These are phyloP conservation scores for Rhagonycha lutea DNA, from an alignment of 2,888 invertebrate species.

Conservation along the genomic window DNA sequence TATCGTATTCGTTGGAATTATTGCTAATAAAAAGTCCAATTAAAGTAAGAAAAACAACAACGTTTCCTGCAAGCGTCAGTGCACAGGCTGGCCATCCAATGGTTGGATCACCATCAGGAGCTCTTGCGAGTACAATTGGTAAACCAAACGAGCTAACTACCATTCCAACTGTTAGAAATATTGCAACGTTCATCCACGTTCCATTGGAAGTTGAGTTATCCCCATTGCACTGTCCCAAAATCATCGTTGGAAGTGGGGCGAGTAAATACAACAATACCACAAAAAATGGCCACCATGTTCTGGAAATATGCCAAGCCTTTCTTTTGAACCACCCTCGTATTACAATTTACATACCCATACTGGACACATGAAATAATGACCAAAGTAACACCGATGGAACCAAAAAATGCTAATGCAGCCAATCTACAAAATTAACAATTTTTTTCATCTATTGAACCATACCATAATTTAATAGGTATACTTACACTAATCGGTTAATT, in stretches of 20 bases:
- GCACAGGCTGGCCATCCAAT: slow-evolving; percentile 86
- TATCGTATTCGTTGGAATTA: slow-evolving; percentile 85
- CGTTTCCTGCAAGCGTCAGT: slow-evolving; percentile 84
- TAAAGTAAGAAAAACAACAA: slow-evolving; percentile 89
- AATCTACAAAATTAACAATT: slow-evolving; percentile 62
- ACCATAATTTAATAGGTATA: neutral
- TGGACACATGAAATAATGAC: slow-evolving; percentile 94
- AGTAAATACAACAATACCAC: slow-evolving; percentile 92
- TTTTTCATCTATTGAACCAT: neutral
- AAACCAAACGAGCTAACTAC: slow-evolving; percentile 94
- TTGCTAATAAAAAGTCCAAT: slow-evolving; percentile 89
- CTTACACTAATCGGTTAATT: neutral
- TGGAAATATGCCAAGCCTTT: slow-evolving; percentile 53
- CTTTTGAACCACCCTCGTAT: neutral
- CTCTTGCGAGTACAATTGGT: slow-evolving; percentile 90
- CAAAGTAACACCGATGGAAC: slow-evolving; percentile 96
- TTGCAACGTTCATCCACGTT: slow-evolving; percentile 84
- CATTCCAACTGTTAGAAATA: slow-evolving; percentile 94
- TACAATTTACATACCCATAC: slow-evolving; percentile 66
- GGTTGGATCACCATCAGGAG: slow-evolving; percentile 60
- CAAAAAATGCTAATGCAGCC: slow-evolving; percentile 88
- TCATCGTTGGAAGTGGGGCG: slow-evolving; percentile 89
- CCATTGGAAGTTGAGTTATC: slow-evolving; percentile 74
- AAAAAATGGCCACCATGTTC: slow-evolving; percentile 98
- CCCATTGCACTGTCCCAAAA: slow-evolving; percentile 75